phyloP scores from a whole-genome alignment of 2,888 invertebrate genomes.

The Cheilosia variabilis region DNA sequence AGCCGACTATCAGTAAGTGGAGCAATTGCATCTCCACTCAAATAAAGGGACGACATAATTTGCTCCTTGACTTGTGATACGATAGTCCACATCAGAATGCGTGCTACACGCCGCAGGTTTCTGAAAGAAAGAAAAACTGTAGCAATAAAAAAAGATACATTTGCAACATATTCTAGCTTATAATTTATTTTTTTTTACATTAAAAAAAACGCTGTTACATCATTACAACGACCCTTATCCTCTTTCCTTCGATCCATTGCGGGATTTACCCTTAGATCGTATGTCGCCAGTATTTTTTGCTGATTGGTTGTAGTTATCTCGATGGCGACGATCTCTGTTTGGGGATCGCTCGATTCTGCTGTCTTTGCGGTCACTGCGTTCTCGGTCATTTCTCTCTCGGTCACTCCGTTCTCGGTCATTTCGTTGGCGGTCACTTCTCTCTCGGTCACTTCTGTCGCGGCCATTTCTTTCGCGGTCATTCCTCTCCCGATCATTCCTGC shows the following conservation, averaged over 20 bases:
- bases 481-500: constrained; percentile 7
- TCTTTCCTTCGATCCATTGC: constrained; percentile 60
- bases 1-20: no score
- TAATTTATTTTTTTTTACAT: constrained; percentile 45
- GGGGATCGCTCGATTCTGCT: constrained; percentile 31
- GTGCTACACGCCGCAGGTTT: no score
- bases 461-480: not conserved
- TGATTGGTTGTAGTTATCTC: constrained; percentile 28
- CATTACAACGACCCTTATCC: constrained; percentile 20
- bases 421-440: not conserved
- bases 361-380: constrained; percentile 33
- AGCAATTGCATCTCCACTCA: no score
- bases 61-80: no score
- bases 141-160: not conserved
- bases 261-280: constrained; percentile 42
- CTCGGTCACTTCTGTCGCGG: not conserved
- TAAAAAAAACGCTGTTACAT: not conserved
- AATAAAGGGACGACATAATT: no score
- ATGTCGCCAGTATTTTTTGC: constrained; percentile 14
- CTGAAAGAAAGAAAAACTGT: not conserved
- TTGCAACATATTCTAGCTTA: constrained; percentile 43
- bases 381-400: not conserved
- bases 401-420: constrained; percentile 20
- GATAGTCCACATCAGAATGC: no score
- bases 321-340: constrained; percentile 42